These are phyloP conservation scores for Halictus rubicundus DNA, from an alignment of 1,140 invertebrate genomes.

Conservation along the genomic window DNA sequence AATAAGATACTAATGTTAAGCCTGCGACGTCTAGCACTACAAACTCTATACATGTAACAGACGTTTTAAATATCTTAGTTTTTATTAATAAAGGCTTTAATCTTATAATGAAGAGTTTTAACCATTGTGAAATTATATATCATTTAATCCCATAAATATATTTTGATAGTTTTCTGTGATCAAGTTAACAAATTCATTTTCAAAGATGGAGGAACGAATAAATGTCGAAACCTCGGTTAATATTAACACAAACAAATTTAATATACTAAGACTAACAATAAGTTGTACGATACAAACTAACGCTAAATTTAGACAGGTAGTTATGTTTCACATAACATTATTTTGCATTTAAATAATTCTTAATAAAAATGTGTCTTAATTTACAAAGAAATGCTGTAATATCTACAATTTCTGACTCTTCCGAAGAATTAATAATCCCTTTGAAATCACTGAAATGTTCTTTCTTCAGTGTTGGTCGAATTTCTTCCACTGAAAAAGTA, in stretches of 20 bases:
- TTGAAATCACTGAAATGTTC: constrained; percentile 62
- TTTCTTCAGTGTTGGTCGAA: constrained; percentile 64
- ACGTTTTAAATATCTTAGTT: constrained; percentile 61
- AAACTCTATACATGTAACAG: constrained; percentile 53
- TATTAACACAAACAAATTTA: no score
- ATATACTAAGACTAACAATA: no score
- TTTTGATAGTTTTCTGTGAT: no score
- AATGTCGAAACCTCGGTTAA: no score
- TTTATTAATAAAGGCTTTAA: constrained; percentile 71
- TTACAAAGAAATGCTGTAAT: constrained; percentile 66
- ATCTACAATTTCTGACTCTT: constrained; percentile 50
- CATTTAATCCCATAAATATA: no score
- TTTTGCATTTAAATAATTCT: constrained; percentile 55
- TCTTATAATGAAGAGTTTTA: constrained; percentile 9
- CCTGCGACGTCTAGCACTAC: constrained; percentile 31
- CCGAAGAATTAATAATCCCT: constrained; percentile 49
- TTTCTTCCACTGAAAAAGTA: constrained; percentile 66
- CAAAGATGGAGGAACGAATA: no score
- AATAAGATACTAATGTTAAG: constrained; percentile 60
- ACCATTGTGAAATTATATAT: neutral
- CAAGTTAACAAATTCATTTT: no score
- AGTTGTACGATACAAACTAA: no score
- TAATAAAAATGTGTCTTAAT: constrained; percentile 65
- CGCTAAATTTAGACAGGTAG: no score
- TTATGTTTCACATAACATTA: no score